phyloP scores from a whole-genome alignment of 1,140 invertebrate species.

The Paralvinella palmiformis region DNA sequence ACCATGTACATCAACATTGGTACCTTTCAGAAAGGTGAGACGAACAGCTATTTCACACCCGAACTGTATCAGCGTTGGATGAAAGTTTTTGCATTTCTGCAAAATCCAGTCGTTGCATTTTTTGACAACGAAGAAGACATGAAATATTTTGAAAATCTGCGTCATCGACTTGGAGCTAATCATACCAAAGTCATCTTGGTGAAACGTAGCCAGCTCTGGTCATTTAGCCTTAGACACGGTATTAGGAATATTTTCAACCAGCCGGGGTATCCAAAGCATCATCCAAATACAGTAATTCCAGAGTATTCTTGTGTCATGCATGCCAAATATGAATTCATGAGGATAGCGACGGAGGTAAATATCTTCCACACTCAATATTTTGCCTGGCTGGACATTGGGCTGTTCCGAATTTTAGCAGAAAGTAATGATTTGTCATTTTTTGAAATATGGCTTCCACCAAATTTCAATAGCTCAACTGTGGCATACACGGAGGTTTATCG shows the following conservation, averaged over 20 bases:
- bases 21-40: slow-evolving; percentile 26
- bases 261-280: slow-evolving; percentile 31
- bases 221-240: slow-evolving; percentile 25
- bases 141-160: slow-evolving; percentile 7
- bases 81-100: slow-evolving; percentile 6
- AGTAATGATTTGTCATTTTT: slow-evolving; percentile 14
- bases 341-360: neutral
- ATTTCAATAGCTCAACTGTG: slow-evolving; percentile 32
- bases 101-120: slow-evolving; percentile 13
- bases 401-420: slow-evolving; percentile 8
- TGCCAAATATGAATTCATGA: slow-evolving; percentile 28
- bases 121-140: slow-evolving; percentile 11
- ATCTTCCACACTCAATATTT: slow-evolving; percentile 15
- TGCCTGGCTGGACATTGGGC: slow-evolving; percentile 21
- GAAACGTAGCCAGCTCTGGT: slow-evolving; percentile 29
- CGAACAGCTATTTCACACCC: neutral
- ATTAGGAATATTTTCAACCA: slow-evolving; percentile 27
- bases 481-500: slow-evolving; percentile 28
- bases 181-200: slow-evolving; percentile 28
- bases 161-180: neutral
- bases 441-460: slow-evolving; percentile 28
- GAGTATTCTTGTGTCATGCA: slow-evolving; percentile 40
- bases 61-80: slow-evolving; percentile 15
- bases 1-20: slow-evolving; percentile 35
- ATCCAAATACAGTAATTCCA: slow-evolving; percentile 19